Conservation (phyloP, 92 coral and sea anemone genomes). For the Hydrozoanthus gracilis region DNA sequence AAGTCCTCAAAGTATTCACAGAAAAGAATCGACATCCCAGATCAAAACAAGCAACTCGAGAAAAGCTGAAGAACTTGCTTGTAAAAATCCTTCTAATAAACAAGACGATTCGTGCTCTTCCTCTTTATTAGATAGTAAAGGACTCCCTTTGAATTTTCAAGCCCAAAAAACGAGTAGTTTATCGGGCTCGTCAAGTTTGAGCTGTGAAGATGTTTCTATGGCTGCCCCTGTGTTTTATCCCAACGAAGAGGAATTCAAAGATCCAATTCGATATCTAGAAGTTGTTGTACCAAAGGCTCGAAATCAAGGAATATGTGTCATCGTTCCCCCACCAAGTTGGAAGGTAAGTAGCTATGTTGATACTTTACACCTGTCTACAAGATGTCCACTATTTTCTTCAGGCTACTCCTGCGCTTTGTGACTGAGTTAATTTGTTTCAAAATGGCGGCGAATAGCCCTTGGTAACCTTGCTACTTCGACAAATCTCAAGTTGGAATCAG, state of each 20-base stretch:
- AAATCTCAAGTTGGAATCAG: too few species aligned
- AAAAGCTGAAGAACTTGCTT: not conserved
- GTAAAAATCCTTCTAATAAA: not conserved
- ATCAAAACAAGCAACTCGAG: not conserved
- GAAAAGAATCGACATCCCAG: not conserved
- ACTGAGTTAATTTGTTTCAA: too few species aligned
- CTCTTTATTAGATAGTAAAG: slow-evolving; percentile 27
- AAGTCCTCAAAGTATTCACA: not conserved
- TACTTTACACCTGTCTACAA: not conserved
- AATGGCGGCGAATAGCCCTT: too few species aligned
- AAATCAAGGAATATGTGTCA: slow-evolving; percentile 82
- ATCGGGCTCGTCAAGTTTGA: not conserved
- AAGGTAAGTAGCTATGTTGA: slow-evolving; percentile 67
- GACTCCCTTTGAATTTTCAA: slow-evolving; percentile 12
- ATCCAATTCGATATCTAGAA: slow-evolving; percentile 80
- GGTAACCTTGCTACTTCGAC: too few species aligned
- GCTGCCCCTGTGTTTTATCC: slow-evolving; percentile 77
- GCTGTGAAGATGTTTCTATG: slow-evolving; percentile 10
- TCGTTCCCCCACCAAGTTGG: slow-evolving; percentile 96
- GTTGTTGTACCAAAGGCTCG: slow-evolving; percentile 64
- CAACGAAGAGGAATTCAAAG: slow-evolving; percentile 88
- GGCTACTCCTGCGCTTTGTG: too few species aligned
- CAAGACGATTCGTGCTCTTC: slow-evolving; percentile 5
- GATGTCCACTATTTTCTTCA: not conserved
- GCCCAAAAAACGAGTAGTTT: not conserved